Evolutionary conservation across 2,797 vertebrate species (phyloP).

Genomic region (Eurystomus glaucurus): DNA sequence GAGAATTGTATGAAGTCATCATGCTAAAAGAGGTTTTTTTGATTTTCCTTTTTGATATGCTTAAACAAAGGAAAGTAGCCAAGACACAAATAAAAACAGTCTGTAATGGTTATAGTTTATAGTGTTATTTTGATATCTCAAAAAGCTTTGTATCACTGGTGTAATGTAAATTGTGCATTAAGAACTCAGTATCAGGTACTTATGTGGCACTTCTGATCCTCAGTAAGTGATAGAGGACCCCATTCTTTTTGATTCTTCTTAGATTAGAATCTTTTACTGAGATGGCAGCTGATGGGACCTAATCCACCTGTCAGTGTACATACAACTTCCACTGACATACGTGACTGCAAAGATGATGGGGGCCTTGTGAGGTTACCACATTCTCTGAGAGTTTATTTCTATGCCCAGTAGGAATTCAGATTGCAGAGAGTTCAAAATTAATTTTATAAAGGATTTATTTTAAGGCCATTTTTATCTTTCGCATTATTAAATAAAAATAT

Average conservation of each 20-base stretch:
- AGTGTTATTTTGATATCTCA: not conserved
- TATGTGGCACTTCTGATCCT: not conserved
- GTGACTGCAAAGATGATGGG: constrained; percentile 39
- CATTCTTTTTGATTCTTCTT: constrained; percentile 15
- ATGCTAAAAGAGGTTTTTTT: not conserved
- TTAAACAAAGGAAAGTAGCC: not conserved
- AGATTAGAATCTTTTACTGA: not conserved
- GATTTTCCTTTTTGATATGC: not conserved
- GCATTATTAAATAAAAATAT: not conserved
- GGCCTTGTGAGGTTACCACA: not conserved
- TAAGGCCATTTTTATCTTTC: not conserved
- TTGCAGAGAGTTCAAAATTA: not conserved
- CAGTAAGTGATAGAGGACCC: not conserved
- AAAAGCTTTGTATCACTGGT: not conserved
- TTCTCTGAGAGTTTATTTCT: constrained; percentile 12
- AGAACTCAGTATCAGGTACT: not conserved
- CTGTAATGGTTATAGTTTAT: not conserved
- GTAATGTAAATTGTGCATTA: constrained; percentile 21
- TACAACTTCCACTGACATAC: not conserved
- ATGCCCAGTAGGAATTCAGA: not conserved
- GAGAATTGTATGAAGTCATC: not conserved
- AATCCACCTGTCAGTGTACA: constrained; percentile 39
- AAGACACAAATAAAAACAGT: not conserved
- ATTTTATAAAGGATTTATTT: not conserved
- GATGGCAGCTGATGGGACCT: constrained; percentile 39